Evolutionary conservation across 2,888 invertebrate genomes (phyloP), one percentile per base, ranked within the genome.

Genomic region (Drosophila acutilabella): DNA sequence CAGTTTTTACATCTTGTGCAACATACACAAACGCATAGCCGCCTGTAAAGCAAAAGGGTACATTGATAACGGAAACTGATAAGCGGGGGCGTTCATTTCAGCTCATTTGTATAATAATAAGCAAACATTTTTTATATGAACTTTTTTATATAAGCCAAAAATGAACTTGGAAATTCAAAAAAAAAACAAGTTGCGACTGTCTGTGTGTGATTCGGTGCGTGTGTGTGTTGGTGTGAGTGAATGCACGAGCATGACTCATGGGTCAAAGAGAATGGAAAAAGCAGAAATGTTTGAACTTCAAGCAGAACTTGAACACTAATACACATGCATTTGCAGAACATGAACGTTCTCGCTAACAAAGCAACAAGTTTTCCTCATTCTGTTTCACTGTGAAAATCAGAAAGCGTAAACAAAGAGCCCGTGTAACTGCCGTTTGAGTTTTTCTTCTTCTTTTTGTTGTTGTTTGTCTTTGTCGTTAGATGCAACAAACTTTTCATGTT

Each of bases 1-100:
- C 97, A 75, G 95, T 95, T 71, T 95, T 94, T 70, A 96, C 93
- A 93, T 98, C 98, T 94, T 98, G 97, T 84, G 97, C 98, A 81
- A 97, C 96, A 94, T 96, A 98, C 66, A 98, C 98, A 93, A 97
- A 96, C 68, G 98, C 98, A 94, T 97, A 98, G 74, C 98, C 98
- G 94, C 98, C 98, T 98, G 94, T 57, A 95, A 86, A 36, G 18
- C 38, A 41, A n/a, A 23, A 18, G 38, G 23, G 23, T 57, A 52
- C 20, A 40, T n/a, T 56, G 67, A 76, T 67, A 56, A 74, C 60
- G 45, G 48, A n/a, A 42, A 48, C 59, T 69, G 86, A 84, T 86
- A 81, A 78, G 68, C 42, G 51, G 20, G 52, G 64, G 64, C 40
- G 47, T 69, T 51, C 51, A 64, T 50, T 57, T 23, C 50, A 45